Percentiles rank a stretch among this genome's conserved stretches.
These are phyloP conservation scores for Dicranocentrus wangi DNA, from an alignment of 2,888 invertebrate genomes.

Conservation along the genomic window DNA sequence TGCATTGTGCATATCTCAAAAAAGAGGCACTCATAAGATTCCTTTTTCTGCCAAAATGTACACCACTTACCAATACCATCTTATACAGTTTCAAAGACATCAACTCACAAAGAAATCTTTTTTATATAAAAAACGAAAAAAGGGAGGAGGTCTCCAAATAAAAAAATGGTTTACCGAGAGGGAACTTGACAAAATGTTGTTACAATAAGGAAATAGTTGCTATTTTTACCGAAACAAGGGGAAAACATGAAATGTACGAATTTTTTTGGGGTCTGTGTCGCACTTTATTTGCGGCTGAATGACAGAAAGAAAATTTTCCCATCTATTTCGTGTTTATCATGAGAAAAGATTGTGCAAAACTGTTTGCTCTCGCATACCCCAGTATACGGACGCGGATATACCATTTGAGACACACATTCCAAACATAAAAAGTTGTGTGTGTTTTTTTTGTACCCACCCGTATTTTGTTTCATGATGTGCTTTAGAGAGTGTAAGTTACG, in stretches of 20 bases:
- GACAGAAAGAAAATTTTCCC: background rate
- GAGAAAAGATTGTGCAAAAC: background rate
- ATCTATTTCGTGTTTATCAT: slow-evolving; percentile 12
- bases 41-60: too few species aligned
- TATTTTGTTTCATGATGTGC: slow-evolving; percentile 7
- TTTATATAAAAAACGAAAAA: too few species aligned
- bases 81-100: too few species aligned
- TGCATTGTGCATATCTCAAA: too few species aligned
- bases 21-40: too few species aligned
- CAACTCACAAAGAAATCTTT: too few species aligned
- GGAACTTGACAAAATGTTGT: background rate
- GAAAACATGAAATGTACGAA: slow-evolving; percentile 6
- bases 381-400: too few species aligned
- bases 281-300: slow-evolving; percentile 15
- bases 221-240: slow-evolving; percentile 3
- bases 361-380: too few species aligned
- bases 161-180: background rate
- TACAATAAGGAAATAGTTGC: background rate
- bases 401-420: too few species aligned
- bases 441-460: too few species aligned
- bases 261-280: background rate
- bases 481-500: background rate
- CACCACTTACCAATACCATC: too few species aligned
- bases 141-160: background rate
- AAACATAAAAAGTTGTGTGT: too few species aligned